Percentiles rank a stretch among this genome's conserved stretches.
These are phyloP conservation scores for Nixonia krombeini DNA, from an alignment of 1,140 invertebrate species.

Conservation along the genomic window DNA sequence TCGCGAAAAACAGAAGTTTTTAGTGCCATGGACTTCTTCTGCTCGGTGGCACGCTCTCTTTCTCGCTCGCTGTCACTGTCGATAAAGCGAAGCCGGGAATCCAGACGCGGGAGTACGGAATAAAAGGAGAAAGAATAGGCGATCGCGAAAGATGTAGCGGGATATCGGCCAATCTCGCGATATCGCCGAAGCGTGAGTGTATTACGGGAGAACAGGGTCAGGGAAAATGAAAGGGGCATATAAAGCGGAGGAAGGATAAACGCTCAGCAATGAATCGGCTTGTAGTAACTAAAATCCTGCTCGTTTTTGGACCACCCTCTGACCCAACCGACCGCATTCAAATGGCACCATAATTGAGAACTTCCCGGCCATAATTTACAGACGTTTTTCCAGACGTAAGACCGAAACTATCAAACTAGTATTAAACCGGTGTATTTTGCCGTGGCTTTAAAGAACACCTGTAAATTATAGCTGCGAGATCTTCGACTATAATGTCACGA, in stretches of 20 bases:
- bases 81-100: slow-evolving; percentile 47
- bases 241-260: slow-evolving; percentile 1
- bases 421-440: too few species aligned
- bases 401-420: too few species aligned
- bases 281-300: too few species aligned
- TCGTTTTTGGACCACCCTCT: too few species aligned
- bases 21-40: slow-evolving; percentile 33
- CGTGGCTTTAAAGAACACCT: too few species aligned
- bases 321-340: background rate
- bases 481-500: too few species aligned
- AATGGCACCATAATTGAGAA: background rate
- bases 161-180: slow-evolving; percentile 50
- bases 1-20: slow-evolving; percentile 61
- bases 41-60: slow-evolving; percentile 26
- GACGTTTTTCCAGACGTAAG: too few species aligned
- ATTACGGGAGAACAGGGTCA: slow-evolving; percentile 29
- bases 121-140: slow-evolving; percentile 15
- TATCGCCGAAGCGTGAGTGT: slow-evolving; percentile 49
- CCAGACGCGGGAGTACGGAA: slow-evolving; percentile 17
- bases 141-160: slow-evolving; percentile 28
- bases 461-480: too few species aligned
- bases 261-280: too few species aligned
- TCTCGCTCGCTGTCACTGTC: slow-evolving; percentile 39
- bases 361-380: background rate
- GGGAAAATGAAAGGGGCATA: slow-evolving; percentile 17